Percentiles rank a stretch among this genome's conserved stretches.
Conservation (phyloP, 2,888 invertebrate species). For the Acanthosoma haemorrhoidale region DNA sequence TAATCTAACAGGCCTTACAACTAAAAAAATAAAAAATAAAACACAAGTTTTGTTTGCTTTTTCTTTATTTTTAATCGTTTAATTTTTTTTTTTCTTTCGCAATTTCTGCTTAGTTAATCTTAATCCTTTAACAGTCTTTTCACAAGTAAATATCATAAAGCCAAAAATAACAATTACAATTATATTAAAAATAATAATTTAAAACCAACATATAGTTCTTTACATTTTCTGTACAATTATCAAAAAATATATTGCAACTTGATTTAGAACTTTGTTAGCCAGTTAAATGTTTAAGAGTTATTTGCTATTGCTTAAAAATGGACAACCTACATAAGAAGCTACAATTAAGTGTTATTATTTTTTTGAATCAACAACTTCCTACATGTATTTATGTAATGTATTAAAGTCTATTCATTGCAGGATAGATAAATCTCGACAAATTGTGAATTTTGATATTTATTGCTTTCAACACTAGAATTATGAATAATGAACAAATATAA, state of each 20-base stretch:
- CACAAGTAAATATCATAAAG: slow-evolving; percentile 25
- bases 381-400: neutral
- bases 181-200: neutral
- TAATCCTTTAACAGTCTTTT: slow-evolving; percentile 29
- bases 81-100: neutral
- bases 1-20: neutral
- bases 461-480: neutral
- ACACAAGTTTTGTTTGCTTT: slow-evolving; percentile 1
- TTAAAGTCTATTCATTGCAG: neutral
- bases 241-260: slow-evolving; percentile 1
- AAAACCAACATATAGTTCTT: neutral
- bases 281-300: neutral
- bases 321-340: neutral
- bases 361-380: neutral
- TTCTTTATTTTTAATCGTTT: neutral
- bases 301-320: neutral
- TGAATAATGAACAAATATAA: no score
- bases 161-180: slow-evolving; percentile 7
- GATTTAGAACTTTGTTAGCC: neutral
- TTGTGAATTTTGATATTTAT: neutral
- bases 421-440: no score
- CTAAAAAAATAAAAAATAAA: neutral
- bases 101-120: slow-evolving; percentile 17
- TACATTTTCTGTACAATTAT: slow-evolving; percentile 8
- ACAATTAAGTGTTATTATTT: neutral